Evolutionary conservation across 2,113 vertebrate species (phyloP), one percentile per base, ranked within the genome.

Genomic region (Dendropsophus ebraccatus): DNA sequence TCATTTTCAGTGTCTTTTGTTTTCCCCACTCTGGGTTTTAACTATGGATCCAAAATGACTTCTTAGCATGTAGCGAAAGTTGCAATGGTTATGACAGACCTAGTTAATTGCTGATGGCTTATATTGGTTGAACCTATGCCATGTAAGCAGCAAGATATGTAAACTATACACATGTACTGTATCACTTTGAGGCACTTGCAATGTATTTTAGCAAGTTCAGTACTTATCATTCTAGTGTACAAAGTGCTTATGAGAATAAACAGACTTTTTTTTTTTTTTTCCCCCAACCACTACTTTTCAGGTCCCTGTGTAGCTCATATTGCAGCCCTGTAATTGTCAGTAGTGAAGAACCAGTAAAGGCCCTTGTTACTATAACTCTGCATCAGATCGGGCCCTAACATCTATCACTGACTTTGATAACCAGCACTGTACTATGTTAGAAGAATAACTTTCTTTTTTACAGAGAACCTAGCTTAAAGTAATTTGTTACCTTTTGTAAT

Each of bases 41-140:
- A 56, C 52, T 49, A 86, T 86, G 84, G 84, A 81, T 86, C 84
- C 84, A 86, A 86, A 86, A 86, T 86, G 84, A 86, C 52, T 50
- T 50, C 5, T 35, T 60, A 49, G 16, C 19, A 52, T 4, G 2
- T 35, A 1, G 65, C 19, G 30, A 69, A 30, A 65, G 62, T 6
- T 30, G 28, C 2, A 35, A 19, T 35, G 17, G 35, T 19, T 35
- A 5, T 16, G 28, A 69, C 16, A 69, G 4, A 25, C 3, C 6
- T 28, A 28, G 30, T 70, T 32, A 17, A 16, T 37, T 17, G 19
- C 67, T 41, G 1, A 23, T 77, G 72, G 58, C 32, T 52, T 30
- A 76, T 17, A n/a, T 17, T 50, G 16, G 1, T 76, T 21, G 0
- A 19, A n/a, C 37, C 21, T 11, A 10, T 75, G 70, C 47, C 49